Conservation (phyloP, 2,888 invertebrate genomes). For the Hesperia comma region DNA sequence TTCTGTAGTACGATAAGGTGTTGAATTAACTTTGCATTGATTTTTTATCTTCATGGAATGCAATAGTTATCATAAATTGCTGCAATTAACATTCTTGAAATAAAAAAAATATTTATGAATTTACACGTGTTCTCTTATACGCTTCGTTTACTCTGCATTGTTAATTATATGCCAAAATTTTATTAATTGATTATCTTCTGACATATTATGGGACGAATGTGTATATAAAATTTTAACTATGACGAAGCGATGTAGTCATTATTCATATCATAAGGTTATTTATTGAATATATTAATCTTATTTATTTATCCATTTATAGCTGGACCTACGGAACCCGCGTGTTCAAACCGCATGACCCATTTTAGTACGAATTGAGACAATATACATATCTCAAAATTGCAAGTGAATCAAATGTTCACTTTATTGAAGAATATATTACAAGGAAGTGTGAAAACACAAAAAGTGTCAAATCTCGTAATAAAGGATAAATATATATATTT, state of each 20-base stretch:
- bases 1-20: not conserved
- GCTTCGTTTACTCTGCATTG: not conserved
- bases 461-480: not conserved
- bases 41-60: not conserved
- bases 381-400: conserved; percentile 38
- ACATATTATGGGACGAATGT: conserved; percentile 40
- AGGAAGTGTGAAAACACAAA: not conserved
- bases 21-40: not conserved
- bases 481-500: conserved; percentile 4
- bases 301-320: conserved; percentile 12
- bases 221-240: conserved; percentile 60
- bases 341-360: conserved; percentile 3
- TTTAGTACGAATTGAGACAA: conserved; percentile 27
- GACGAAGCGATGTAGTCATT: conserved; percentile 52
- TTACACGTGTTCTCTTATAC: not conserved
- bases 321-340: not conserved
- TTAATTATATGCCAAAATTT: conserved; percentile 1
- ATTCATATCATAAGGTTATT: conserved; percentile 21
- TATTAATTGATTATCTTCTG: conserved; percentile 27
- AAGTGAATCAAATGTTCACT: not conserved
- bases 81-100: not conserved
- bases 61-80: not conserved
- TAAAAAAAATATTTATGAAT: not conserved
- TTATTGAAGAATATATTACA: conserved; percentile 1
- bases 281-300: conserved; percentile 17